phyloP scores from a whole-genome alignment of 2,113 vertebrate genomes.

The Dolichotis patagonum region DNA sequence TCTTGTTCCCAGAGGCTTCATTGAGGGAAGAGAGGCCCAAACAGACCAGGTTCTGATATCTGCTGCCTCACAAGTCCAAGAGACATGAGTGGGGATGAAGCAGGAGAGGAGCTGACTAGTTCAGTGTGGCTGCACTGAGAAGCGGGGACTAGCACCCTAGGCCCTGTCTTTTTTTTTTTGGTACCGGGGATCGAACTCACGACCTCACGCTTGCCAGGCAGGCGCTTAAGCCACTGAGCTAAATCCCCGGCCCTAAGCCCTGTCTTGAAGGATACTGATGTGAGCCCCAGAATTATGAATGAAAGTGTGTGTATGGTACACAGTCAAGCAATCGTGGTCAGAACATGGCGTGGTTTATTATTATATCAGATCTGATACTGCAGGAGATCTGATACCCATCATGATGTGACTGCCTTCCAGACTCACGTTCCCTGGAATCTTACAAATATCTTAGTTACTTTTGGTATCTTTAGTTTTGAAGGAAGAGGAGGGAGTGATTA shows the following conservation, averaged over 20 bases:
- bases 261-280: neutral
- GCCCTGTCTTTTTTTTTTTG: too few relatives aligned
- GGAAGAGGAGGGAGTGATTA: neutral
- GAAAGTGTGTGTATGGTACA: neutral
- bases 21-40: neutral
- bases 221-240: too few relatives aligned
- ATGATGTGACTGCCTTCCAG: neutral
- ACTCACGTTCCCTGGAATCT: neutral
- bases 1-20: neutral
- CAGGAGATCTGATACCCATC: neutral
- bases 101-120: neutral
- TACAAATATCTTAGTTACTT: neutral
- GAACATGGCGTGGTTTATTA: neutral
- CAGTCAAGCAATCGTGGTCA: neutral
- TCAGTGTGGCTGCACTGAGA: neutral
- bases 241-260: neutral
- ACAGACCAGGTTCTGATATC: neutral
- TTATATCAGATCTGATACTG: neutral
- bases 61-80: neutral
- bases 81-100: neutral
- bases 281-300: neutral
- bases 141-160: neutral
- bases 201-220: too few relatives aligned
- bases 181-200: too few relatives aligned
- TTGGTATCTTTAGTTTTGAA: neutral